phyloP scores from a whole-genome alignment of 2,888 invertebrate species.

The Eumerus sabulonum region DNA sequence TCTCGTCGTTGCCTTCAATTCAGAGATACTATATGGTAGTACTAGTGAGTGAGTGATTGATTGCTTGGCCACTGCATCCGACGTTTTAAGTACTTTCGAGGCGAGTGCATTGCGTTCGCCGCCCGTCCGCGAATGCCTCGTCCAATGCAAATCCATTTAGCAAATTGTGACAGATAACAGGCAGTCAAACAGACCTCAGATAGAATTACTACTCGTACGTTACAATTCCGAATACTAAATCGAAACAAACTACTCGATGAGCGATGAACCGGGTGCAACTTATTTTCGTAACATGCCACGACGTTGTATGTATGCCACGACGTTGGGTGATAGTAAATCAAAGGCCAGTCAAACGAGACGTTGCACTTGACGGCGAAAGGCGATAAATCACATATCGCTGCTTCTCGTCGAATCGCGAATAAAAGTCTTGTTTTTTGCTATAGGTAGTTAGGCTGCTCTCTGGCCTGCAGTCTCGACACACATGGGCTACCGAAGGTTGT shows the following conservation, averaged over 20 bases:
- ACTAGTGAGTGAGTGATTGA: conserved; percentile 34
- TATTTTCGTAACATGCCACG: no score
- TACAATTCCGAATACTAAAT: no score
- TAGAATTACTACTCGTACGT: no score
- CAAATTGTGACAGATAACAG: conserved; percentile 43
- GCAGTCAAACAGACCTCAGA: no score
- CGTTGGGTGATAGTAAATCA: conserved; percentile 14
- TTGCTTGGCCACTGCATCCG: conserved; percentile 44
- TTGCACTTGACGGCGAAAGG: conserved; percentile 36
- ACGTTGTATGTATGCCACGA: no score
- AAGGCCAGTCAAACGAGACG: conserved; percentile 45
- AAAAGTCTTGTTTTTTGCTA: conserved; percentile 37
- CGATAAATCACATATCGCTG: conserved; percentile 29
- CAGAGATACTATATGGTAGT: conserved; percentile 19
- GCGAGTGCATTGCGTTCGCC: not conserved
- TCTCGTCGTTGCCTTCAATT: conserved; percentile 11
- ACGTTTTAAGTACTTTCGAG: conserved; percentile 21
- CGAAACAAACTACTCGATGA: conserved; percentile 10
- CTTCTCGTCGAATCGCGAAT: conserved; percentile 12
- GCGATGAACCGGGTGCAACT: conserved; percentile 25
- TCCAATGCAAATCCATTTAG: conserved; percentile 32
- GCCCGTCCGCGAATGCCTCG: not conserved
- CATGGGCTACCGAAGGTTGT: conserved; percentile 51
- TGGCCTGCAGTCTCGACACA: conserved; percentile 52
- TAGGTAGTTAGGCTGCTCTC: conserved; percentile 1